A percentile compares a stretch with the other conserved stretches of the same genome.
These are phyloP conservation scores for Odontophorus gujanensis DNA, from an alignment of 2,113 vertebrate genomes.

Conservation along the genomic window DNA sequence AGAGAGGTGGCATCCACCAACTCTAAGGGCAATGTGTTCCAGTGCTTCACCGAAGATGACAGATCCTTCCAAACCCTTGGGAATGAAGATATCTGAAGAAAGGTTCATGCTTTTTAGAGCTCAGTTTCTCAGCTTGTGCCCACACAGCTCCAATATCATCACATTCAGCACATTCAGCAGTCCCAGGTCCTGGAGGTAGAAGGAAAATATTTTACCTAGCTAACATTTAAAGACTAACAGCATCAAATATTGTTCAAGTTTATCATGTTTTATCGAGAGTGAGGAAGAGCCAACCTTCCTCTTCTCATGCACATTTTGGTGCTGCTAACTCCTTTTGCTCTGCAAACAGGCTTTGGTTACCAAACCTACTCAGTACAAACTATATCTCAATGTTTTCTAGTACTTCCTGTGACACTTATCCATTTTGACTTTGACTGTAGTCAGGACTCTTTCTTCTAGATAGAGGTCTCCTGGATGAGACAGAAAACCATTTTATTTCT, in stretches of 20 bases:
- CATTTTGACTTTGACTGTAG: background rate
- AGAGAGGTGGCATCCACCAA: no score
- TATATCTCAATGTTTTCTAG: background rate
- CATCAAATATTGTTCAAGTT: rapidly evolving
- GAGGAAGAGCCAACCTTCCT: background rate
- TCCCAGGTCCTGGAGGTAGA: background rate
- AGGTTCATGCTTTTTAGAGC: background rate
- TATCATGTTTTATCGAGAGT: background rate
- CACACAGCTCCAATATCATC: background rate
- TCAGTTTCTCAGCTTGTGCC: background rate
- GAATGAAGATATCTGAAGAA: background rate
- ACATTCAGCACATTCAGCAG: background rate
- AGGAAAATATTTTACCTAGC: background rate
- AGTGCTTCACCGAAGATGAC: background rate
- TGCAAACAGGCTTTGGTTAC: background rate
- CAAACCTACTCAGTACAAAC: background rate
- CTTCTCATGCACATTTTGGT: rapidly evolving
- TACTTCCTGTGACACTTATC: background rate
- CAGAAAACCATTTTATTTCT: background rate
- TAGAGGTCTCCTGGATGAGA: background rate
- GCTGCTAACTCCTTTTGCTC: background rate
- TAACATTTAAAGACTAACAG: constrained; percentile 10
- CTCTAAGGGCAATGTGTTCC: no score
- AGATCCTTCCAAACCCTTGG: background rate
- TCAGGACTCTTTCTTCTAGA: background rate